A percentile compares a stretch with the other conserved stretches of the same genome.
Conservation (phyloP, 2,888 invertebrate species). For the Zygothrica quintamaculata region DNA sequence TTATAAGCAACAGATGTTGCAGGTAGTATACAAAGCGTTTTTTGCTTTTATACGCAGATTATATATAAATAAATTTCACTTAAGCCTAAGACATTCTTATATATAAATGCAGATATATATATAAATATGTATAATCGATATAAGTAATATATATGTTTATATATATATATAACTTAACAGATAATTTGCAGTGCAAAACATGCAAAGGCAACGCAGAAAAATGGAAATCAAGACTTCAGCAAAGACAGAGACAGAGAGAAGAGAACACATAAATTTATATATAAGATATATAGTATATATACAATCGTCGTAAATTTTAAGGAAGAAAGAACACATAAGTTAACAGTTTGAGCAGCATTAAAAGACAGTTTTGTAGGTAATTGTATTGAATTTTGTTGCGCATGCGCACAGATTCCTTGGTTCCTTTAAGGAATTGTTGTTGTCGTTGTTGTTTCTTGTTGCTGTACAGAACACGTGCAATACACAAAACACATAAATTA, state of each 20-base stretch:
- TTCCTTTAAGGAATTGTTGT: slow-evolving; percentile 31
- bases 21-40: too few relatives aligned
- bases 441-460: slow-evolving; percentile 17
- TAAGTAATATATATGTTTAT: slow-evolving; percentile 6
- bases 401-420: slow-evolving; percentile 51
- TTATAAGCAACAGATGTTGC: too few relatives aligned
- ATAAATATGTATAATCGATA: slow-evolving; percentile 3
- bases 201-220: slow-evolving; percentile 3
- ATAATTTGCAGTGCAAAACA: not conserved
- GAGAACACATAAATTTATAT: slow-evolving; percentile 9
- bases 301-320: not conserved
- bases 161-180: not conserved
- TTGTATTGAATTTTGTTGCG: slow-evolving; percentile 3
- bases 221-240: slow-evolving; percentile 10
- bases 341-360: slow-evolving; percentile 50
- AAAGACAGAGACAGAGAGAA: slow-evolving; percentile 17
- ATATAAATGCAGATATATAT: slow-evolving; percentile 10
- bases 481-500: slow-evolving; percentile 54
- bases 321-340: slow-evolving; percentile 14
- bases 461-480: slow-evolving; percentile 66
- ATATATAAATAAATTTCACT: too few relatives aligned
- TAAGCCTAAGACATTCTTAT: slow-evolving; percentile 8
- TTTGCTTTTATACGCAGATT: not conserved
- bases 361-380: slow-evolving; percentile 4
- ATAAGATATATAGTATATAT: slow-evolving; percentile 7